Conservation (phyloP, 2,888 invertebrate species). For the Drosophila atripex region DNA sequence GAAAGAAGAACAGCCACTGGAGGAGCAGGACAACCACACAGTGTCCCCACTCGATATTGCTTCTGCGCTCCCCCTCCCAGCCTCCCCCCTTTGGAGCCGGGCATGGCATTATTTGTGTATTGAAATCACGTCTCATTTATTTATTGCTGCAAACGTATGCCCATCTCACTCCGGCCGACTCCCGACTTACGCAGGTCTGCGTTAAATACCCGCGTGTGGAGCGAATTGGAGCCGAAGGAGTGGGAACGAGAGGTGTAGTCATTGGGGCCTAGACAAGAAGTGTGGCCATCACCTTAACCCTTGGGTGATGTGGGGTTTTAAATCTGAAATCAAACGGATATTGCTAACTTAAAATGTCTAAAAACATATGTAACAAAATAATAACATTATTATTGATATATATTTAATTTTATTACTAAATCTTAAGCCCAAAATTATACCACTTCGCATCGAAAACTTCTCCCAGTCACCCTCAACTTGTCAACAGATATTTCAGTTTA, state of each 20-base stretch:
- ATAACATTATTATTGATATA: not conserved
- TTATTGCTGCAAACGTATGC: conserved; percentile 81
- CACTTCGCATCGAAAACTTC: not conserved
- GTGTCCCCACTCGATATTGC: conserved; percentile 17
- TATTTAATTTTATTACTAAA: not conserved
- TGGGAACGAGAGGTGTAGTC: conserved; percentile 2
- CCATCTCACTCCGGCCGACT: conserved; percentile 28
- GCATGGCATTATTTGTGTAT: conserved; percentile 82
- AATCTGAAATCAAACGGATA: not conserved
- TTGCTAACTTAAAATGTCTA: not conserved
- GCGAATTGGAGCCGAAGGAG: conserved; percentile 2
- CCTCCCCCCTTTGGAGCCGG: not conserved
- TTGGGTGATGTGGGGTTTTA: not conserved
- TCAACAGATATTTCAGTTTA: conserved; percentile 21
- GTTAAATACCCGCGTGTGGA: conserved; percentile 65
- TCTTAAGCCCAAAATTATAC: no score
- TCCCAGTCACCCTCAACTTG: no score
- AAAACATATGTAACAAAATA: no score
- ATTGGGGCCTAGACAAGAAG: conserved; percentile 44
- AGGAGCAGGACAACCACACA: conserved; percentile 19
- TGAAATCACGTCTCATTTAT: conserved; percentile 84
- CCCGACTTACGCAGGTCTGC: conserved; percentile 61
- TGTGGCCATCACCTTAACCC: conserved; percentile 52
- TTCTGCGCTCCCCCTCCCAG: not conserved
- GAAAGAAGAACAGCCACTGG: conserved; percentile 18